A percentile compares a stretch with the other conserved stretches of the same genome.
Conservation (phyloP, 2,888 invertebrate genomes). For the Boloria selene region DNA sequence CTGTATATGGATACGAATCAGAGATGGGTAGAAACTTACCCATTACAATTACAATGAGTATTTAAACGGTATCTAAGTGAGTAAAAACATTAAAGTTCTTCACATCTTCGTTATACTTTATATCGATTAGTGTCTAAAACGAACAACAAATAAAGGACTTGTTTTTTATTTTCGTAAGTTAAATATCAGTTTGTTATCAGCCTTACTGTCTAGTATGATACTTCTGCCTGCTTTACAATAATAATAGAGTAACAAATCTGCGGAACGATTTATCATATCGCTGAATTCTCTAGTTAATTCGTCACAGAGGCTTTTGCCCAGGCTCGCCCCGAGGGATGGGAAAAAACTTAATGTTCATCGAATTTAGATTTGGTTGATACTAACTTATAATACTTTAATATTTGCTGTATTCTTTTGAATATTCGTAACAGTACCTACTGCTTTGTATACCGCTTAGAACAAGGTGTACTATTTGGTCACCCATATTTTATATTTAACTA, state of each 20-base stretch:
- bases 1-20: no score
- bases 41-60: no score
- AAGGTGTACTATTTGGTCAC: neutral
- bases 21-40: no score
- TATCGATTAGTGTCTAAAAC: no score
- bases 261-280: constrained; percentile 66
- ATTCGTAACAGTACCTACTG: constrained; percentile 8
- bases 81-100: no score
- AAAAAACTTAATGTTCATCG: constrained; percentile 51
- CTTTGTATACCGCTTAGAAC: neutral
- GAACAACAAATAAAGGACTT: no score
- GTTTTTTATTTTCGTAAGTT: no score
- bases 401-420: constrained; percentile 15
- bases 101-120: no score
- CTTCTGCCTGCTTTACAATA: constrained; percentile 18
- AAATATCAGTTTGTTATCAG: constrained; percentile 11
- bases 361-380: constrained; percentile 26
- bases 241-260: constrained; percentile 56
- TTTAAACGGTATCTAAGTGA: no score
- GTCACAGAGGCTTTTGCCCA: constrained; percentile 61
- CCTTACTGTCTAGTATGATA: constrained; percentile 22
- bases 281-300: constrained; percentile 74
- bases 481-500: no score
- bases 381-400: constrained; percentile 17
- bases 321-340: constrained; percentile 51